Conservation (phyloP, 2,113 vertebrate species). For the Neoarius graeffei region DNA sequence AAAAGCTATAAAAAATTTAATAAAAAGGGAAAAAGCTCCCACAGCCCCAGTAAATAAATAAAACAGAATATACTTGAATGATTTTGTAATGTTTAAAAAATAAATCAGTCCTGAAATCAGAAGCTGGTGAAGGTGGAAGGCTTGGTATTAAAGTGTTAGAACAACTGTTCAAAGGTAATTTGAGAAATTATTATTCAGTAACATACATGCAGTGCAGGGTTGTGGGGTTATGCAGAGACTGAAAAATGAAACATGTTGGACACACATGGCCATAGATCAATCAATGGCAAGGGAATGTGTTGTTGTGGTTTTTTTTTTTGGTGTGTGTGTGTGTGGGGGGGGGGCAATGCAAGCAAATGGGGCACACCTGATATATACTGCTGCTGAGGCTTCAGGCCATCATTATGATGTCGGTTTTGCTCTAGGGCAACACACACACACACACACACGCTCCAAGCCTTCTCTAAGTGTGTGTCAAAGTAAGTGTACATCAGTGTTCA, state of each 20-base stretch:
- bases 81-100: neutral
- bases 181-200: neutral
- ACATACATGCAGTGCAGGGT: neutral
- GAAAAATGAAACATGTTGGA: neutral
- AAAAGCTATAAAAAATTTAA: neutral
- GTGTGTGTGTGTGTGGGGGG: constrained; percentile 19
- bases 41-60: neutral
- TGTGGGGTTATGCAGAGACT: neutral
- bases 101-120: neutral
- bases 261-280: neutral
- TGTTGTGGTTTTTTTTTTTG: neutral
- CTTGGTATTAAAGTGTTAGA: neutral
- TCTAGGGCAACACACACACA: constrained; percentile 48
- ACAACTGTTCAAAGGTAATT: neutral
- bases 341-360: constrained; percentile 56
- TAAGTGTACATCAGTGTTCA: constrained; percentile 8
- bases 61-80: neutral
- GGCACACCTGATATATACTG: constrained; percentile 56
- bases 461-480: constrained; percentile 10
- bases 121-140: neutral
- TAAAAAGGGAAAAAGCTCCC: neutral
- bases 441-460: neutral
- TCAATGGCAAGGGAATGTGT: neutral
- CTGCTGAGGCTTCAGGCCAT: constrained; percentile 48
- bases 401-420: constrained; percentile 50